Percentiles rank a stretch among this genome's conserved stretches.
Conservation (phyloP, 2,113 vertebrate species). For the Tilapia sparmanii region DNA sequence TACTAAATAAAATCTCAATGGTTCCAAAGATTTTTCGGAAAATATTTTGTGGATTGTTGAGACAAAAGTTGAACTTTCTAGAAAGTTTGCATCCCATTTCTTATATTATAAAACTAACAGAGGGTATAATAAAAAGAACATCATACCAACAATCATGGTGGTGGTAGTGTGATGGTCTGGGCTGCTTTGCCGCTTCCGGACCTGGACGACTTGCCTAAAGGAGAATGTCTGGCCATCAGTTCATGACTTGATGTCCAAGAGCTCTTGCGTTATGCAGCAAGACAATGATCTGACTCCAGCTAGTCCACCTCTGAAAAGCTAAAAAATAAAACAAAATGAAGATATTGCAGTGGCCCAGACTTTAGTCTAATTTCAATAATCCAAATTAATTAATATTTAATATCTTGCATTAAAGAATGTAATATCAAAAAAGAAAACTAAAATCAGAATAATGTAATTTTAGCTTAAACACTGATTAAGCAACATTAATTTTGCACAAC, state of each 20-base stretch:
- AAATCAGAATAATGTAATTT: not conserved
- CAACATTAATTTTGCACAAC: not conserved
- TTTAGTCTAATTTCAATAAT: not conserved
- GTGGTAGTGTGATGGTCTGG: not conserved
- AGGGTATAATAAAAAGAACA: not conserved
- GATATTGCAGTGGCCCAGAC: not conserved
- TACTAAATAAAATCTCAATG: not conserved
- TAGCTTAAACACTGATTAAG: not conserved
- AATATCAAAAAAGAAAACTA: not conserved
- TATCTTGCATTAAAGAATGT: not conserved
- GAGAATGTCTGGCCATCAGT: not conserved
- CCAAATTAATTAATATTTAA: not conserved
- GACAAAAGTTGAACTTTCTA: not conserved
- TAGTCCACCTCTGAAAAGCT: not conserved
- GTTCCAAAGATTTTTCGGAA: not conserved
- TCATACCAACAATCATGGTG: not conserved
- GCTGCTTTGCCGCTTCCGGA: not conserved
- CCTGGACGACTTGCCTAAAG: not conserved
- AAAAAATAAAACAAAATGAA: not conserved
- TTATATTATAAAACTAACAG: not conserved
- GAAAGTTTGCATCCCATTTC: not conserved
- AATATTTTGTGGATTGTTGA: not conserved
- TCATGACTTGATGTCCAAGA: not conserved
- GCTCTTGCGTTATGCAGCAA: fast-evolving
- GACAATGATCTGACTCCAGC: not conserved